These are phyloP conservation scores for Cataglyphis rosenhaueri DNA, from an alignment of 2,888 invertebrate species.

Conservation along the genomic window DNA sequence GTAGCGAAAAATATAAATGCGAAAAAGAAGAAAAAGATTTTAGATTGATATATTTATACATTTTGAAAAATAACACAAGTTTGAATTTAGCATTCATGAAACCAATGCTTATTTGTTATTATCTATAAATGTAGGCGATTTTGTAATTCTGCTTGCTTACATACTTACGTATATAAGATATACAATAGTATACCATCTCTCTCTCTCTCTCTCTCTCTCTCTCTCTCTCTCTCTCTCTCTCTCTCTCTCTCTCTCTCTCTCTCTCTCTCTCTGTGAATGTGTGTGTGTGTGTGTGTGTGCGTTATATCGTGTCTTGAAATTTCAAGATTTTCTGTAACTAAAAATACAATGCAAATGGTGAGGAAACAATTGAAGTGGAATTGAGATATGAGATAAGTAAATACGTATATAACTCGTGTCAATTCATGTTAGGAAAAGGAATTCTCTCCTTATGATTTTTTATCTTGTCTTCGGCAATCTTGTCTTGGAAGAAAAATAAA, in stretches of 20 bases:
- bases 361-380: not conserved
- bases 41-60: not conserved
- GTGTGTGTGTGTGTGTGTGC: not conserved
- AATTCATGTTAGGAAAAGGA: not conserved
- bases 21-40: not conserved
- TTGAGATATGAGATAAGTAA: not conserved
- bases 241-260: not conserved
- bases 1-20: not conserved
- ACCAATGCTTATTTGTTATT: not conserved
- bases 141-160: not conserved
- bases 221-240: too few relatives aligned
- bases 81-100: not conserved
- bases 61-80: slow-evolving; percentile 11
- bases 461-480: not conserved
- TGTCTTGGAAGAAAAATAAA: not conserved
- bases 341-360: not conserved
- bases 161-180: too few relatives aligned
- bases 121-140: not conserved
- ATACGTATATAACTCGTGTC: not conserved
- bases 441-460: not conserved
- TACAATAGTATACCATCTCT: not conserved
- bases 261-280: too few relatives aligned
- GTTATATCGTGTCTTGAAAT: not conserved
- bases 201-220: too few relatives aligned
- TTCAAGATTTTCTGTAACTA: not conserved